Base-by-base conservation (phyloP, 2,113 vertebrate species). In the Zosterops lateralis region DNA sequence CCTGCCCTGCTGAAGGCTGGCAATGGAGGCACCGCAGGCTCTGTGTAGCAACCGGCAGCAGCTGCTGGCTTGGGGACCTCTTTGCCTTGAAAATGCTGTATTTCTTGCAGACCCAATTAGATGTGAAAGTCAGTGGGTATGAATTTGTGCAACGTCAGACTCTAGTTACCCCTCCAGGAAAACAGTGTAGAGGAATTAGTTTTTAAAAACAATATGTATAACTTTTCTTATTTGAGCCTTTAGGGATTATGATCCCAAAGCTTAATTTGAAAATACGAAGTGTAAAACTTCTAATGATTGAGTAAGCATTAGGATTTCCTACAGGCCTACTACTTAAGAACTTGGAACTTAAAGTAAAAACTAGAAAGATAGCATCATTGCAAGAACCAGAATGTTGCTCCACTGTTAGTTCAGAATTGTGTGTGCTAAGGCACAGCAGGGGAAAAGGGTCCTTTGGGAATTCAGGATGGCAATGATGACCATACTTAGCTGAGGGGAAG, bases 21-120 rank as follows among this genome's bases (percentile, higher is more conserved):
- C 25, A 34, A 1, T 4, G 15, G 44, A 60, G 22, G 10, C 19
- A 56, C 5, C 1, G 0, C 25, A 3, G 44, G 26, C 26, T 73
- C 65, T 38, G 4, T 68, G 19, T 47, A 45, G 40, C 19, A 38
- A 1, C 19, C 7, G 14, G 13, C 42, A 64, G 14, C 19, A 17
- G 48, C 50, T 50, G 22, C 34, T 38, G n/a, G 24, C 12, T 0
- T n/a, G 13, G 17, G 18, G 26, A 8, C 1, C n/a, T 67, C 42
- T 66, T 89, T 0, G 0, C 6, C 50, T 68, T 53, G 42, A 34
- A 87, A 90, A 66, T 21, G 40, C 20, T 53, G 12, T 25, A 4
- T 66, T 82, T 84, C 60, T 78, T 62, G 14, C 25, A 58, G 42
- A 62, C 21, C 7, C 16, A 38, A 40, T 51, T 40, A 53, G 70